Conservation (phyloP, 2,888 invertebrate species). For the Hirtodrosophila trivittata region DNA sequence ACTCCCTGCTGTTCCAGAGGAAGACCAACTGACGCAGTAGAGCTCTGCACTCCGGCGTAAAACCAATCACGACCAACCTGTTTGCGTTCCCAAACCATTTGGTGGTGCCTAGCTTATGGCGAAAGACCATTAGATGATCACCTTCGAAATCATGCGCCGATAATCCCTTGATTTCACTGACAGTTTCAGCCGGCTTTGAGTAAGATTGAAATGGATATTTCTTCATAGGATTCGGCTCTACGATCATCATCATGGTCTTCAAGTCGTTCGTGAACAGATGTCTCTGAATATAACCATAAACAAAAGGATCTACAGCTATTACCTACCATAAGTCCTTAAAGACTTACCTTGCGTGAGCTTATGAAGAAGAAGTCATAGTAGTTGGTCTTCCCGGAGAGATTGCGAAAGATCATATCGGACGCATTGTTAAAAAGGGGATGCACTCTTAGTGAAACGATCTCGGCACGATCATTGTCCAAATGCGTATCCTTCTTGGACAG, state of each 20-base stretch:
- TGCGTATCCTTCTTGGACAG: slow-evolving; percentile 38
- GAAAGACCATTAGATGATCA: slow-evolving; percentile 58
- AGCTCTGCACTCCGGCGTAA: slow-evolving; percentile 67
- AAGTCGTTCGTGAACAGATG: slow-evolving; percentile 63
- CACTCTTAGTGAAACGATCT: slow-evolving; percentile 70
- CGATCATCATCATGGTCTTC: slow-evolving; percentile 65
- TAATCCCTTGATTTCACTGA: neutral
- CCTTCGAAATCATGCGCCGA: slow-evolving; percentile 30
- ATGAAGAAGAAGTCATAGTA: slow-evolving; percentile 67
- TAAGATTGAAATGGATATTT: slow-evolving; percentile 16
- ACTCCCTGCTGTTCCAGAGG: slow-evolving; percentile 72
- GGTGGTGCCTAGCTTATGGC: slow-evolving; percentile 56
- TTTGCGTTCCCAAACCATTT: slow-evolving; percentile 56
- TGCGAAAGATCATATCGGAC: slow-evolving; percentile 63
- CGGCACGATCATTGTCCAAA: slow-evolving; percentile 47
- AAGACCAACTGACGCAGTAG: slow-evolving; percentile 75
- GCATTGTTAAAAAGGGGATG: slow-evolving; percentile 75
- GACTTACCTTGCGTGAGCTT: slow-evolving; percentile 35
- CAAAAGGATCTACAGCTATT: too few species aligned
- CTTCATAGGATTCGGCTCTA: slow-evolving; percentile 66
- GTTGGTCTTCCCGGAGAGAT: slow-evolving; percentile 65
- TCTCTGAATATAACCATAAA: slow-evolving; percentile 19
- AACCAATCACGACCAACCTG: slow-evolving; percentile 74
- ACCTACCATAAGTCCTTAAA: neutral
- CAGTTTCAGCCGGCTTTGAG: neutral